A percentile compares a stretch with the other conserved stretches of the same genome.
Conservation (phyloP, 2,888 invertebrate genomes). For the Macrophya alboannulata region DNA sequence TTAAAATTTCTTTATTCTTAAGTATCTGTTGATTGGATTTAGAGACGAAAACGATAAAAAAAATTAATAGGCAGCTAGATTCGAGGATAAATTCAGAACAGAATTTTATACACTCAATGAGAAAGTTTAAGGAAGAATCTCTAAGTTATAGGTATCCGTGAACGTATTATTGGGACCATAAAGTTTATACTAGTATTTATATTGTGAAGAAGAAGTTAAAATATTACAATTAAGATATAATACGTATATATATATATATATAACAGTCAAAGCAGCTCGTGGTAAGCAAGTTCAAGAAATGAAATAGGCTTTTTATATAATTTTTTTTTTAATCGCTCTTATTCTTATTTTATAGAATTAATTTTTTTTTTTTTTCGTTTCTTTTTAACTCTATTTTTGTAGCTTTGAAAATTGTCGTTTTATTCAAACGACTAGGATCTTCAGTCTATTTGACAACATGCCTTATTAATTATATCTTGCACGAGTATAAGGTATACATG, state of each 20-base stretch:
- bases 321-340: background rate
- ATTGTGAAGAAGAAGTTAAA: background rate
- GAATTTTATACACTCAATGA: background rate
- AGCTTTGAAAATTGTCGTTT: background rate
- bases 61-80: constrained; percentile 33
- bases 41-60: background rate
- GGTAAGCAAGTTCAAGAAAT: background rate
- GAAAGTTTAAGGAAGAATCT: constrained; percentile 19
- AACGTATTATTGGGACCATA: constrained; percentile 48
- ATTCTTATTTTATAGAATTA: background rate
- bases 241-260: constrained; percentile 34
- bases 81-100: background rate
- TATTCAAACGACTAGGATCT: constrained; percentile 14
- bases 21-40: constrained; percentile 3
- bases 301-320: background rate
- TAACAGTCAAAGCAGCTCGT: constrained; percentile 4
- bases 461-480: background rate
- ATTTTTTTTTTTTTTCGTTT: background rate
- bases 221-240: constrained; percentile 33
- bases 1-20: constrained; percentile 17
- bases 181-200: constrained; percentile 44
- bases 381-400: background rate
- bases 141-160: background rate
- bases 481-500: background rate
- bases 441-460: background rate